phyloP scores from a whole-genome alignment of 1,140 invertebrate species.

The Solenopsis fugax region DNA sequence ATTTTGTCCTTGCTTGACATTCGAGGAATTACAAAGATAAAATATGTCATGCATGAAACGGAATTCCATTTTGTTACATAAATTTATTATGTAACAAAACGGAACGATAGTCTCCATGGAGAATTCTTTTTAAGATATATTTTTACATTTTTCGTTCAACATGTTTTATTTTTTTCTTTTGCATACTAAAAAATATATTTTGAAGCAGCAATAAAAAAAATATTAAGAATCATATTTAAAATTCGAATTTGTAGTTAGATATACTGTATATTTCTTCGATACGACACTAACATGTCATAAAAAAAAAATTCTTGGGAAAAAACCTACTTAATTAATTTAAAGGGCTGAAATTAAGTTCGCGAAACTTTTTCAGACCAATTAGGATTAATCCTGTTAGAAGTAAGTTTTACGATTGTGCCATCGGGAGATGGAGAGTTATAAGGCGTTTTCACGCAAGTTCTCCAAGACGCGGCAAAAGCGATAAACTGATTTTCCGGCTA shows the following conservation, averaged over 20 bases:
- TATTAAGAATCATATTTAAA: not conserved
- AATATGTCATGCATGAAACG: too few relatives aligned
- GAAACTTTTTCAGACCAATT: constrained; percentile 23
- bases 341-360: not conserved
- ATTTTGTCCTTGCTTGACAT: too few relatives aligned
- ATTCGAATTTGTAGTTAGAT: not conserved
- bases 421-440: not conserved
- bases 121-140: not conserved
- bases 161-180: not conserved
- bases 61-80: too few relatives aligned
- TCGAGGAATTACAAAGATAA: too few relatives aligned
- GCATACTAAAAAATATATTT: not conserved
- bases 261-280: not conserved
- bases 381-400: constrained; percentile 21
- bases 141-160: not conserved
- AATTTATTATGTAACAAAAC: too few relatives aligned
- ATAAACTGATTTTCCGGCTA: constrained; percentile 22
- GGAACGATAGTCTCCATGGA: not conserved
- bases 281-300: too few relatives aligned
- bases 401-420: constrained; percentile 23
- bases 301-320: not conserved
- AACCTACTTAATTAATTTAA: not conserved
- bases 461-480: constrained; percentile 4
- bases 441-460: constrained; percentile 7
- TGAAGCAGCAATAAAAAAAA: not conserved